Percentiles rank a stretch among this genome's conserved stretches.
These are phyloP conservation scores for Pristionchus maxplancki DNA, from an alignment of 2,888 invertebrate species.

Conservation along the genomic window DNA sequence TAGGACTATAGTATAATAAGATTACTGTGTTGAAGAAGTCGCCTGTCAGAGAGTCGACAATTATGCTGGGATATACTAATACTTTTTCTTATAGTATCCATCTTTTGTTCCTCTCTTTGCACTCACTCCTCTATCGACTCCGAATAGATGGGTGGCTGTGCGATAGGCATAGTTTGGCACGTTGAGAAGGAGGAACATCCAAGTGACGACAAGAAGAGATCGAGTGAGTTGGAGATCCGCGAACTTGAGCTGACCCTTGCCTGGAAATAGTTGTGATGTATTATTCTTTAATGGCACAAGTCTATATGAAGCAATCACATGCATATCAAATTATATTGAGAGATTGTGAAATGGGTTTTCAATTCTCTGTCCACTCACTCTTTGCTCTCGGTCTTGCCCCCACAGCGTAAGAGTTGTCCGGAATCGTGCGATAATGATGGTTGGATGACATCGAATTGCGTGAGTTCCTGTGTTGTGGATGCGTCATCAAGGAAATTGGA, in stretches of 20 bases:
- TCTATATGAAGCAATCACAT: too few species aligned
- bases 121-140: conserved; percentile 11
- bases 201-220: conserved; percentile 71
- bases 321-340: too few species aligned
- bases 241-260: conserved; percentile 61
- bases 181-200: conserved; percentile 71
- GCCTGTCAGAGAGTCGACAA: too few species aligned
- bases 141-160: conserved; percentile 56
- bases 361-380: conserved; percentile 51
- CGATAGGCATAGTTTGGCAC: conserved; percentile 74
- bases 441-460: conserved; percentile 13
- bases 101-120: neutral
- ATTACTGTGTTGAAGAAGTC: neutral
- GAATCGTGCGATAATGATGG: conserved; percentile 1
- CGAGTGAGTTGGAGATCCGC: conserved; percentile 74
- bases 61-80: too few species aligned
- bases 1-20: neutral
- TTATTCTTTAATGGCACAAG: conserved; percentile 18
- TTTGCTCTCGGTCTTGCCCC: conserved; percentile 58
- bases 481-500: neutral
- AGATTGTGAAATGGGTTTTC: too few species aligned
- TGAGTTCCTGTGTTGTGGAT: neutral
- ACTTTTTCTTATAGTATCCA: neutral
- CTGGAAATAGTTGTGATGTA: conserved; percentile 42
- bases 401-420: conserved; percentile 57